These are phyloP conservation scores for Globodera ellingtonae DNA, from an alignment of 1,140 invertebrate genomes.

Conservation along the genomic window DNA sequence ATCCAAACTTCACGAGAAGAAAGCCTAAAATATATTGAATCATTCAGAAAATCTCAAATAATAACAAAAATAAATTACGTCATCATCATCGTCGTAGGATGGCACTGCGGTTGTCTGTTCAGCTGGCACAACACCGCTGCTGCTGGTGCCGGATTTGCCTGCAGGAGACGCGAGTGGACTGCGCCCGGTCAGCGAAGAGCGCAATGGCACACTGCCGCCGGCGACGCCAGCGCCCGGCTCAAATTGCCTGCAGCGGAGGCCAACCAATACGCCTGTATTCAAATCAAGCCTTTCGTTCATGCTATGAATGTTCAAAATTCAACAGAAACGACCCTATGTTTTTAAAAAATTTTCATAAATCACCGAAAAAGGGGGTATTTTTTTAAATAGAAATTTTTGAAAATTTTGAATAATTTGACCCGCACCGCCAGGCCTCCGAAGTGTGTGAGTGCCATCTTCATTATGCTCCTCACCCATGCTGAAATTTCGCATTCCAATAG, in stretches of 20 bases:
- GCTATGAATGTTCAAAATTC: too few species aligned
- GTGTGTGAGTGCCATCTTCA: neutral
- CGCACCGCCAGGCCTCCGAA: neutral
- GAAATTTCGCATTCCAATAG: neutral
- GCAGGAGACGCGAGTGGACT: neutral
- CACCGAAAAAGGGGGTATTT: neutral
- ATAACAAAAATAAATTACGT: neutral
- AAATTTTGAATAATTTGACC: neutral
- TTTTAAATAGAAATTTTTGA: neutral
- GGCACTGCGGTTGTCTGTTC: neutral
- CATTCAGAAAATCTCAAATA: neutral
- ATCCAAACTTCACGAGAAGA: conserved; percentile 1
- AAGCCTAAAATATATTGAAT: neutral
- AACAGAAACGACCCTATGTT: too few species aligned
- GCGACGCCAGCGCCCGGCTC: neutral
- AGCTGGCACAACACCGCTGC: neutral
- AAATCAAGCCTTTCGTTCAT: neutral
- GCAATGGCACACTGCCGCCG: neutral
- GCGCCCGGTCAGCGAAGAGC: neutral
- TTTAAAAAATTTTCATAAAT: too few species aligned
- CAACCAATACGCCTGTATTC: neutral
- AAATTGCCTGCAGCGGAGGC: neutral
- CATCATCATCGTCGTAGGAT: conserved; percentile 12
- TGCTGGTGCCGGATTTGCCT: neutral
- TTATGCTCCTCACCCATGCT: neutral